Evolutionary conservation across 2,888 invertebrate genomes (phyloP), one percentile per base, ranked within the genome.

Genomic region (Dasysyrphus albostriatus): DNA sequence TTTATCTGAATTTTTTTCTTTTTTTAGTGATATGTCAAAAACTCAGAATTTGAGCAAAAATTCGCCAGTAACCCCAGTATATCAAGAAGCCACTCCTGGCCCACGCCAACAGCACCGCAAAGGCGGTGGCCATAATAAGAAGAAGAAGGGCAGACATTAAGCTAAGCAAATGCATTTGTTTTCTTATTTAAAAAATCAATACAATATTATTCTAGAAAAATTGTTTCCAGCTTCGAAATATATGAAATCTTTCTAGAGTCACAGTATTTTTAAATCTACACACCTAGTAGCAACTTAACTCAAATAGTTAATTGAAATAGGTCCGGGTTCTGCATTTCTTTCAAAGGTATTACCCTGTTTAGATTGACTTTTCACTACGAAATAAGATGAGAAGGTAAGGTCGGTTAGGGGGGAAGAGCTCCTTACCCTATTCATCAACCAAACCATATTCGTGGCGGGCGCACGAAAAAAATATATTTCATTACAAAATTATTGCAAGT

Each of bases 91-190:
- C 51, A 90, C 93, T 0, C 92, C 94, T 1, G 94, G 94, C 42
- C 95, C 95, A 78, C 94, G 96, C n/a, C 96, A 96, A 92, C 95
- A 96, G 89, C 95, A 96, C 89, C 93, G 94, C 49, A 96, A 96
- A 90, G 95, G 95, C 73, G 95, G 95, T 81, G 95, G 95, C 91
- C 95, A 96, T 92, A 96, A 96, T 91, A 96, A 96, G 92, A 96
- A 96, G 91, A 94, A 94, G 89, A 94, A 94, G 67, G 94, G 94
- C n/a, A 91, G 92, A 19, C 92, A 91, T 81, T 92, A 91, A 90
- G 12, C 49, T 39, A 10, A 2, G 3, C 1, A 56, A 63, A 42
- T 69, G 63, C 49, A 84, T 73, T 79, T 74, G 29, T 51, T 24
- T 32, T n/a, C 19, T 47, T 37, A 49, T 70, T 67, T 49, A 37